Conservation (phyloP, 1,140 invertebrate species). For the Hypothenemus hampei region DNA sequence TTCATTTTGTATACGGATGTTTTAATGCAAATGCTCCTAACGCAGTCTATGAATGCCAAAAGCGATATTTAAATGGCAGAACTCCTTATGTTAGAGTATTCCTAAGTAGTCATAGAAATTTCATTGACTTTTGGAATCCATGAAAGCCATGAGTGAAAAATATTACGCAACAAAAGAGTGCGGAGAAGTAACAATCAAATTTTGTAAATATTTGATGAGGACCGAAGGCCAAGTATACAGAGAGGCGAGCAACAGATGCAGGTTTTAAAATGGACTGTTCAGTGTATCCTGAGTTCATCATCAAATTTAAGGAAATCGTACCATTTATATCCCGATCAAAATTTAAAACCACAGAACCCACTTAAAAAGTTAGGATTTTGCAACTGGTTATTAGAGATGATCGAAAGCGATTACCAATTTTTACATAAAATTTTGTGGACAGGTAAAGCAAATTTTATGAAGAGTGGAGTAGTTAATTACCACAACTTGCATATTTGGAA, state of each 20-base stretch:
- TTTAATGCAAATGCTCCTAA: neutral
- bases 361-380: neutral
- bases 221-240: neutral
- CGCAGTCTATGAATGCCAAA: neutral
- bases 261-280: neutral
- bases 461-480: neutral
- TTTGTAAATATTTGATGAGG: neutral
- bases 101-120: no score
- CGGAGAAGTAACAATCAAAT: neutral
- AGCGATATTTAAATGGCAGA: neutral
- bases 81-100: neutral
- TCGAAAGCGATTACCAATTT: neutral
- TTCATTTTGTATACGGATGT: neutral
- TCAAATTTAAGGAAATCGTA: neutral
- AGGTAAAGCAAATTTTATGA: neutral
- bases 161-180: neutral
- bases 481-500: no score
- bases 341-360: neutral
- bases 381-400: neutral
- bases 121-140: no score
- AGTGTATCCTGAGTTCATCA: neutral
- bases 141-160: neutral
- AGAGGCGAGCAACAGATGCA: neutral
- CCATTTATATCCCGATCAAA: neutral
- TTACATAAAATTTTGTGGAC: conserved; percentile 2